Conservation (phyloP, 1,140 invertebrate species). For the Geopemphigus sp. region DNA sequence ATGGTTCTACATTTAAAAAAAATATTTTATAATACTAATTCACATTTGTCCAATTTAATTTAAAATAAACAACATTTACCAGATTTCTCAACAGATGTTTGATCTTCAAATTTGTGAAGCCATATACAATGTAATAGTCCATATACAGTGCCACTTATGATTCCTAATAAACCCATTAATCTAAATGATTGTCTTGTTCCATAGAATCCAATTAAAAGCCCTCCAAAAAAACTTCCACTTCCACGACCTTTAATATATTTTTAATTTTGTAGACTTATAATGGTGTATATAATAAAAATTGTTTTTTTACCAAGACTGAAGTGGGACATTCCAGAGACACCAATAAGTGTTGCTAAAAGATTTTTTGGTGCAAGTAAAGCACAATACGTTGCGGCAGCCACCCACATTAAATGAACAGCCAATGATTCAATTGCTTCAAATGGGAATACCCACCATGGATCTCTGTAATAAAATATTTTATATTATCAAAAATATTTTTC, state of each 20-base stretch:
- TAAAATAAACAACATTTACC: not conserved
- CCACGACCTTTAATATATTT: conserved; percentile 62
- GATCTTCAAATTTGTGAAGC: conserved; percentile 64
- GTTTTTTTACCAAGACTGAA: conserved; percentile 68
- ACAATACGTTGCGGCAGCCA: conserved; percentile 81
- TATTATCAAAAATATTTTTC: not conserved
- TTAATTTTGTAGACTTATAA: not conserved
- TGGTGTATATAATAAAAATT: not conserved
- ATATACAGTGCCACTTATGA: conserved; percentile 68
- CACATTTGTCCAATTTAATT: no score
- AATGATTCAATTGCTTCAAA: conserved; percentile 82
- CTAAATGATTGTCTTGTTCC: conserved; percentile 72
- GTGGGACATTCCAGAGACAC: conserved; percentile 77
- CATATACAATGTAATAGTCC: conserved; percentile 69
- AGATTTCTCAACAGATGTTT: conserved; percentile 21
- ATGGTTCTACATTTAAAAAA: conserved; percentile 55
- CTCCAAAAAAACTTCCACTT: conserved; percentile 77
- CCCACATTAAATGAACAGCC: conserved; percentile 84
- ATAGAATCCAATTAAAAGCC: conserved; percentile 69
- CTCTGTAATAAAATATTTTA: conserved; percentile 58
- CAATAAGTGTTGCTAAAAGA: conserved; percentile 76
- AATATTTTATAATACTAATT: conserved; percentile 1
- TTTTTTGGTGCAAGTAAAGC: conserved; percentile 75
- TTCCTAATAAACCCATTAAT: conserved; percentile 70
- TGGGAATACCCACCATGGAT: conserved; percentile 81